Base-by-base conservation (phyloP, 2,888 invertebrate species). In the Mimumesa dahlbomi region DNA sequence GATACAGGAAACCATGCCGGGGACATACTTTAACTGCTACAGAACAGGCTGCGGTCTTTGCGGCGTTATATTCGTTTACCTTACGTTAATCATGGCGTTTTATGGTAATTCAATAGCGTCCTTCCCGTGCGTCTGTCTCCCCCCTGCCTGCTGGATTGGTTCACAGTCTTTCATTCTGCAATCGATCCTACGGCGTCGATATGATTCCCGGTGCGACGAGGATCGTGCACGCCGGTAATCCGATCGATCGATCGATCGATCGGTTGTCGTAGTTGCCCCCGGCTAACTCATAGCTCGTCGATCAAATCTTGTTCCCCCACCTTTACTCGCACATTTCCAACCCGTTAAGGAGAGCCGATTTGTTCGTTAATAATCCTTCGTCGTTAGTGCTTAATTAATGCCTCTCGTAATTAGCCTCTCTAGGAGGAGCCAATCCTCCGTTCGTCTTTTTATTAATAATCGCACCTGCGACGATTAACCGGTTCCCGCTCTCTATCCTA, bases 41-140 rank as follows among this genome's bases (percentile, higher is more conserved):
- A 84, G 86, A 86, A 83, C 77, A 84, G 82, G 82, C 82, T 88
- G 88, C 84, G 88, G 88, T 89, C 79, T 73, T 67, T 74, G 78
- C 84, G 81, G 84, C 85, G 84, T 89, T 88, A 88, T 88, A 88
- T 88, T 87, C 89, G 85, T 89, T 88, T 88, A 89, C 88, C 86
- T 88, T 86, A 85, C 85, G 87, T 88, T 89, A 89, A 89, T 88
- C 88, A 89, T 89, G 87, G 86, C 88, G 87, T 88, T 89, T 89
- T 89, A 88, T 85, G 82, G 89, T 87, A 89, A 89, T 82, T 74
- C 83, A 82, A 89, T 85, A 79, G 78, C 82, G 83, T 81, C 75
- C 74, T 73, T 73, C 61, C 73, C 69, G 65, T 42, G 43, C 57
- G 50, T 56, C 75, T 21, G 31, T 49, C 58, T 34, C 21, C 54